phyloP scores from a whole-genome alignment of 2,888 invertebrate genomes.

The Bruchidius siliquastri region DNA sequence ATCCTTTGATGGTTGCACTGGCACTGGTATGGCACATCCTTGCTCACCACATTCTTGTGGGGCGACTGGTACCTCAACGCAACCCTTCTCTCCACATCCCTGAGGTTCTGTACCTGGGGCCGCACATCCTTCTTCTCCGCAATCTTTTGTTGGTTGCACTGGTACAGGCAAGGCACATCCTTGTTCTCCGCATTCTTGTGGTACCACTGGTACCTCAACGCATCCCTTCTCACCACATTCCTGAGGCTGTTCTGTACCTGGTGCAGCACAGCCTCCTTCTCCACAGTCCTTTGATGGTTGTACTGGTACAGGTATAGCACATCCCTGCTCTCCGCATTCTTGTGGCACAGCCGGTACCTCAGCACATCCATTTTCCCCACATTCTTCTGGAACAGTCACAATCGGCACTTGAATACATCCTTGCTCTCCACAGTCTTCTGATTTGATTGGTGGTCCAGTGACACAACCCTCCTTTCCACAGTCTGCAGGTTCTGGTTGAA shows the following conservation, averaged over 20 bases:
- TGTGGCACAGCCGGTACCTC: background rate
- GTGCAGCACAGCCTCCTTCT: background rate
- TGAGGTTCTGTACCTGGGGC: background rate
- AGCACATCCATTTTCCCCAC: background rate
- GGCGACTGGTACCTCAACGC: background rate
- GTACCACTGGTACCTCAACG: background rate
- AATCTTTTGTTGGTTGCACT: background rate
- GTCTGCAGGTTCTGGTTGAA: conserved; percentile 9
- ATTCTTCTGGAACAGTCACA: background rate
- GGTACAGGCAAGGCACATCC: background rate
- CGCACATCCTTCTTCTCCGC: background rate
- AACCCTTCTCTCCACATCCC: background rate
- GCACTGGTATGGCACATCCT: background rate
- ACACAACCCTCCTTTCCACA: conserved; percentile 19
- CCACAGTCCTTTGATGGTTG: background rate
- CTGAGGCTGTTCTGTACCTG: background rate
- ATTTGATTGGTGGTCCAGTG: conserved; percentile 1
- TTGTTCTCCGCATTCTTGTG: background rate
- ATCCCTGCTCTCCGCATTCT: conserved; percentile 3
- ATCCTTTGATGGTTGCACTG: background rate
- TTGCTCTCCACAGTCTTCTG: conserved; percentile 1
- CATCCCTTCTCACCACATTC: conserved; percentile 2
- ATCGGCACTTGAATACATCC: conserved; percentile 2
- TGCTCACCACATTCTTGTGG: background rate
- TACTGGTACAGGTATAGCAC: background rate